Evolutionary conservation across 1,140 invertebrate genomes (phyloP).

Genomic region (Drosophila funebris): DNA sequence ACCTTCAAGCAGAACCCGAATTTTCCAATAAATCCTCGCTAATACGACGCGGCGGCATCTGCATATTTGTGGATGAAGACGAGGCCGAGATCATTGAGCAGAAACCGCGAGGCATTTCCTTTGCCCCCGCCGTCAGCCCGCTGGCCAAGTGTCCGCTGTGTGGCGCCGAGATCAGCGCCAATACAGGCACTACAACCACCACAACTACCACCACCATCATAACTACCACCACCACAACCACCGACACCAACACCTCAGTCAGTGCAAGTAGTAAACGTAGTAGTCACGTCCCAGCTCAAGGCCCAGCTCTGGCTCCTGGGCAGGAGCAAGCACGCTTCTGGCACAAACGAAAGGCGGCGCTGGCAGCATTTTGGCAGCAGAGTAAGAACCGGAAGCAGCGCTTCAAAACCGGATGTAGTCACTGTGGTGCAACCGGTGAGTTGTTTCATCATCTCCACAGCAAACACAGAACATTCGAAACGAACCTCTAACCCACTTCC

Average conservation of each 20-base stretch:
- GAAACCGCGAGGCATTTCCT: slow-evolving; percentile 65
- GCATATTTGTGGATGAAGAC: slow-evolving; percentile 83
- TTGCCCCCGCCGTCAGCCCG: slow-evolving; percentile 66
- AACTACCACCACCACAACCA: slow-evolving; percentile 34
- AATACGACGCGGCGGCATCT: slow-evolving; percentile 82
- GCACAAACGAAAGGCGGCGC: slow-evolving; percentile 66
- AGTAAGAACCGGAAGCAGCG: slow-evolving; percentile 71
- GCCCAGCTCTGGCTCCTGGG: slow-evolving; percentile 8
- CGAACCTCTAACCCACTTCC: slow-evolving; percentile 1
- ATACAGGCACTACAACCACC: slow-evolving; percentile 27
- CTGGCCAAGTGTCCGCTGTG: slow-evolving; percentile 74
- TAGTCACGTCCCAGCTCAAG: slow-evolving; percentile 50
- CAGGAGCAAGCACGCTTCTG: slow-evolving; percentile 67
- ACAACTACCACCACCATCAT: slow-evolving; percentile 43
- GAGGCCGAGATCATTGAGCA: slow-evolving; percentile 71
- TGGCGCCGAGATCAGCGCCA: slow-evolving; percentile 65
- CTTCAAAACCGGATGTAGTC: slow-evolving; percentile 78
- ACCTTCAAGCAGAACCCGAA: slow-evolving; percentile 61
- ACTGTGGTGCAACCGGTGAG: slow-evolving; percentile 83
- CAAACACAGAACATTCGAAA: slow-evolving; percentile 1
- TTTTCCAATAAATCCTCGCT: slow-evolving; percentile 80
- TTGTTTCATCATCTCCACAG: slow-evolving; percentile 72
- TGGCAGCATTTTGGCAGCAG: slow-evolving; percentile 73
- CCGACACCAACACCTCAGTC: slow-evolving; percentile 24
- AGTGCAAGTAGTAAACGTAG: slow-evolving; percentile 72